These are phyloP conservation scores for Bathynomus jamesi DNA, from an alignment of 1,140 invertebrate species.

Conservation along the genomic window DNA sequence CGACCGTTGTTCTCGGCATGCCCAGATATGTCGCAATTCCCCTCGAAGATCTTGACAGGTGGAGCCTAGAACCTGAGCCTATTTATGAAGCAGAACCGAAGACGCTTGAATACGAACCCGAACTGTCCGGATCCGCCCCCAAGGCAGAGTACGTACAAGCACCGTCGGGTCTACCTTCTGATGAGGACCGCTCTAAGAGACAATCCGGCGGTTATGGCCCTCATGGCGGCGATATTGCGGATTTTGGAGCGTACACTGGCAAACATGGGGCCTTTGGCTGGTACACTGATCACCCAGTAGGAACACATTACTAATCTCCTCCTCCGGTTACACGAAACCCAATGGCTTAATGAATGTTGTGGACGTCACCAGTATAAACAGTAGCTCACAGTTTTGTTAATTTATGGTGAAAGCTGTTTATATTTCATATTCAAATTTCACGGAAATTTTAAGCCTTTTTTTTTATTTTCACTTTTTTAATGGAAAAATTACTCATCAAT, in stretches of 20 bases:
- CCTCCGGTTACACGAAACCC: too few relatives aligned
- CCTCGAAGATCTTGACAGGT: slow-evolving; percentile 14
- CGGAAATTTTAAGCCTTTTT: too few relatives aligned
- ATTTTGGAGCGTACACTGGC: slow-evolving; percentile 42
- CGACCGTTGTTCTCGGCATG: neutral
- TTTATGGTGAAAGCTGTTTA: too few relatives aligned
- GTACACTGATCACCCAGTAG: slow-evolving; percentile 41
- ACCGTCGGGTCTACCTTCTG: neutral
- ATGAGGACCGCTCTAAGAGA: neutral
- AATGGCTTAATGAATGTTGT: too few relatives aligned
- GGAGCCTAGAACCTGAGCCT: too few relatives aligned
- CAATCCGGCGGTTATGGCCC: slow-evolving; percentile 17
- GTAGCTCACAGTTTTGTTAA: too few relatives aligned
- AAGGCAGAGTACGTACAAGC: neutral
- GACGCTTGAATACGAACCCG: too few relatives aligned
- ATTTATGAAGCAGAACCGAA: too few relatives aligned
- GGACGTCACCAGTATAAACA: too few relatives aligned
- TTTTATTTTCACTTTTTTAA: too few relatives aligned
- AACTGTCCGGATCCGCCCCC: neutral
- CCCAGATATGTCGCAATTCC: slow-evolving; percentile 18
- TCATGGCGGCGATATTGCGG: slow-evolving; percentile 38
- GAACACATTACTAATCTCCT: neutral
- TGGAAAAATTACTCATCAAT: too few relatives aligned
- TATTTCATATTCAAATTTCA: too few relatives aligned
- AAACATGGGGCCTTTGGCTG: slow-evolving; percentile 41